These are phyloP conservation scores for Nowickia ferox DNA, from an alignment of 2,888 invertebrate genomes.

Conservation along the genomic window DNA sequence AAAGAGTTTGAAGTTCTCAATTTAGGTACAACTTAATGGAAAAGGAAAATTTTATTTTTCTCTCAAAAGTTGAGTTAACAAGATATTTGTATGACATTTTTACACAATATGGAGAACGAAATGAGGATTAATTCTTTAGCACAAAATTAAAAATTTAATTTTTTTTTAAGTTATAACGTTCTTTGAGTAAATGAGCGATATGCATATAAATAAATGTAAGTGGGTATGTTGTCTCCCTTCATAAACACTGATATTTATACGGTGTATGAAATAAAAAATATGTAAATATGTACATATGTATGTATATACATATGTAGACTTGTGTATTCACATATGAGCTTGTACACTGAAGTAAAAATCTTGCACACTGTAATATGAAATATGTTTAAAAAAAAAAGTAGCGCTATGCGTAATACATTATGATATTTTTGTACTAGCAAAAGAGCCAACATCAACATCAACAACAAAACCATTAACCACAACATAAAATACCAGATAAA, in stretches of 20 bases:
- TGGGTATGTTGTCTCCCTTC: conserved; percentile 25
- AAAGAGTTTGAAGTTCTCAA: too few relatives aligned
- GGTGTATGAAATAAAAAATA: neutral
- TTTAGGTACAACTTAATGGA: too few relatives aligned
- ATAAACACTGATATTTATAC: conserved; percentile 41
- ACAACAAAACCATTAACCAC: conserved; percentile 53
- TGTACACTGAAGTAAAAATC: conserved; percentile 19
- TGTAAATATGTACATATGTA: neutral
- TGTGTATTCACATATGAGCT: neutral
- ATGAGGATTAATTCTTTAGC: too few relatives aligned
- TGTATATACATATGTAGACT: neutral
- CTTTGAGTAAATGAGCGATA: neutral
- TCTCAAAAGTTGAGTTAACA: too few relatives aligned
- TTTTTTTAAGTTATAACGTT: too few relatives aligned
- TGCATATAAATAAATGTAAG: conserved; percentile 7
- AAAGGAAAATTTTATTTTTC: too few relatives aligned
- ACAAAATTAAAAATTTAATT: too few relatives aligned
- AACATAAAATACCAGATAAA: conserved; percentile 63
- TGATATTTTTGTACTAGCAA: conserved; percentile 22
- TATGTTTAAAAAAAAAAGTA: neutral
- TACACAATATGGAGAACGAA: too few relatives aligned
- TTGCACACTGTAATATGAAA: conserved; percentile 39
- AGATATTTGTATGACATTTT: too few relatives aligned
- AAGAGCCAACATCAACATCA: conserved; percentile 19
- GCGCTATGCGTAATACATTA: conserved; percentile 51